Conservation (phyloP, 2,113 vertebrate genomes). For the Planiliza haematocheilus region DNA sequence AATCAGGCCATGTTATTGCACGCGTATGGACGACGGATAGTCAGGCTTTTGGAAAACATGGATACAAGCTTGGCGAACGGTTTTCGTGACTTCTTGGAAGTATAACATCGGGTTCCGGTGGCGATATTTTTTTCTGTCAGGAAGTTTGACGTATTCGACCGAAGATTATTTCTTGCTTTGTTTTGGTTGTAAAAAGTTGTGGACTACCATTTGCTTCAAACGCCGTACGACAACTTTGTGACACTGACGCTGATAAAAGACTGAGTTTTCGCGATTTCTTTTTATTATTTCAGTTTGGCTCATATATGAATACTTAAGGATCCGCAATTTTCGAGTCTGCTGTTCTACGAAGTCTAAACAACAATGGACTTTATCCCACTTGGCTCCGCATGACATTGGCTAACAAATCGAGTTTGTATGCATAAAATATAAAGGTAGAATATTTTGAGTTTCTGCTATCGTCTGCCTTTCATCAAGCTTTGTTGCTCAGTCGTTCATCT, state of each 20-base stretch:
- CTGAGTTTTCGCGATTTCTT: not conserved
- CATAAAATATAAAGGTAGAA: not conserved
- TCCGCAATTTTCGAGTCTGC: not conserved
- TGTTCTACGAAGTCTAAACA: slow-evolving; percentile 29
- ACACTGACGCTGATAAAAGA: not conserved
- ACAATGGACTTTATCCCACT: slow-evolving; percentile 3
- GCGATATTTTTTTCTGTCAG: slow-evolving; percentile 76
- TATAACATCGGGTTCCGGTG: slow-evolving; percentile 76
- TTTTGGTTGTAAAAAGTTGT: slow-evolving; percentile 57
- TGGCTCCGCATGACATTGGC: not conserved
- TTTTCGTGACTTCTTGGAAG: slow-evolving; percentile 45
- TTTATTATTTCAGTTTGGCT: slow-evolving; percentile 1
- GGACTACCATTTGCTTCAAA: not conserved
- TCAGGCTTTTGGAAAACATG: not conserved
- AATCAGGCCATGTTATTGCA: slow-evolving; percentile 8
- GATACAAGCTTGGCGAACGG: not conserved
- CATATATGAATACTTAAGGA: slow-evolving; percentile 15
- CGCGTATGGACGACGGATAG: not conserved
- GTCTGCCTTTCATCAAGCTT: not conserved
- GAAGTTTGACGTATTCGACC: slow-evolving; percentile 78
- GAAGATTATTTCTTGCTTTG: slow-evolving; percentile 67
- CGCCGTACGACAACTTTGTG: not conserved
- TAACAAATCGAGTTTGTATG: not conserved
- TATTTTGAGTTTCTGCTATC: not conserved
- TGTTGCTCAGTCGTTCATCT: not conserved